These are phyloP conservation scores for Amiota minor DNA, from an alignment of 2,888 invertebrate species.

Conservation along the genomic window DNA sequence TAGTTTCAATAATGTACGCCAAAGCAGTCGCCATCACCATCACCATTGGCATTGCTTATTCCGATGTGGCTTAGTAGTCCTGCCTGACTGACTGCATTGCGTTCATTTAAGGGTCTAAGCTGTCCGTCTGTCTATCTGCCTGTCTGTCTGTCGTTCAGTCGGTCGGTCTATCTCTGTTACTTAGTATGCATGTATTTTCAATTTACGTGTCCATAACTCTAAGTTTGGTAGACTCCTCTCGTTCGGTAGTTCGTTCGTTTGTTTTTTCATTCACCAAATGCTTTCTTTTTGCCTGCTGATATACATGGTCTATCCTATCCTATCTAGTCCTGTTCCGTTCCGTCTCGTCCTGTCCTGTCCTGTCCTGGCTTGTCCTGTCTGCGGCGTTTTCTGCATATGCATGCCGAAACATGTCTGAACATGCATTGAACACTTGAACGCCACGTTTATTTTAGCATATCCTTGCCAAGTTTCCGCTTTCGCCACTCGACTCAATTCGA, in stretches of 20 bases:
- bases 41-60: background rate
- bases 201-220: slow-evolving; percentile 27
- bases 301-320: background rate
- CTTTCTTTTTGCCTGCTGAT: too few species aligned
- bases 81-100: background rate
- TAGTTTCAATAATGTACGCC: slow-evolving; percentile 28
- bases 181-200: slow-evolving; percentile 18
- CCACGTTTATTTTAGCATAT: slow-evolving; percentile 15
- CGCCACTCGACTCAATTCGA: background rate
- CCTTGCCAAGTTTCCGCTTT: slow-evolving; percentile 7
- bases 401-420: slow-evolving; percentile 24
- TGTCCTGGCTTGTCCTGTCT: background rate
- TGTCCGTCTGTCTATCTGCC: background rate
- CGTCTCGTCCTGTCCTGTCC: background rate
- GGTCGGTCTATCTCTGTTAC: background rate
- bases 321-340: background rate
- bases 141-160: background rate
- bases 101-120: slow-evolving; percentile 3
- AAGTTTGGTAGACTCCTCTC: slow-evolving; percentile 19
- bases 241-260: background rate
- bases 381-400: background rate
- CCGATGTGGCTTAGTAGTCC: background rate
- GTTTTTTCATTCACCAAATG: too few species aligned
- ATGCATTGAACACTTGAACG: slow-evolving; percentile 28
- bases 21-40: background rate